Evolutionary conservation across 1,140 invertebrate species (phyloP).

Genomic region (Babylonia areolata): DNA sequence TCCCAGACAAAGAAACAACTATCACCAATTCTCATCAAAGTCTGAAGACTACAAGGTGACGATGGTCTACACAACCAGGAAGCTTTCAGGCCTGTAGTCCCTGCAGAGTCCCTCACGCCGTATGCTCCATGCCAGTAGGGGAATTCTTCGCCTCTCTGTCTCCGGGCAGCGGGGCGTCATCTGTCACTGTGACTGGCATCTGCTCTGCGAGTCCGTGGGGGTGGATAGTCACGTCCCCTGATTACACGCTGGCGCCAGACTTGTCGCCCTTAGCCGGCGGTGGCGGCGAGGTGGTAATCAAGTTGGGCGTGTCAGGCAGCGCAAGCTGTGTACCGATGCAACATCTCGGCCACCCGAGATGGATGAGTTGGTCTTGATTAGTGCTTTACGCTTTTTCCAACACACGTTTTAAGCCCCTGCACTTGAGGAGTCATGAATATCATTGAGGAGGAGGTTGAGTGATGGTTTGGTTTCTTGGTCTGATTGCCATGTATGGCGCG

Average conservation of each 20-base stretch:
- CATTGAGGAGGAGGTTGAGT: no score
- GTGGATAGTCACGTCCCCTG: not conserved
- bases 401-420: not conserved
- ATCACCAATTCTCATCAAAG: no score
- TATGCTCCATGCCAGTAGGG: not conserved
- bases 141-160: not conserved
- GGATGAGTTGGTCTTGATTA: not conserved
- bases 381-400: not conserved
- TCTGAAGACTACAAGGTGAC: no score
- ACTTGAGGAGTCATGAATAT: slow-evolving; percentile 1
- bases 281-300: slow-evolving; percentile 19
- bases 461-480: no score
- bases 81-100: no score
- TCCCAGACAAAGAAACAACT: no score
- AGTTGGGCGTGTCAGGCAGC: not conserved
- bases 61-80: no score
- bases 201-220: not conserved
- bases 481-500: no score
- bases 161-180: not conserved
- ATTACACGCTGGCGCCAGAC: slow-evolving; percentile 13
- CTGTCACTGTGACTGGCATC: slow-evolving; percentile 15
- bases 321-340: not conserved
- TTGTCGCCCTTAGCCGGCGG: not conserved
- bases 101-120: no score
- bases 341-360: not conserved